Evolutionary conservation across 1,140 invertebrate genomes (phyloP), one percentile per base, ranked within the genome.

Genomic region (Scaptodrosophila lebanonensis): DNA sequence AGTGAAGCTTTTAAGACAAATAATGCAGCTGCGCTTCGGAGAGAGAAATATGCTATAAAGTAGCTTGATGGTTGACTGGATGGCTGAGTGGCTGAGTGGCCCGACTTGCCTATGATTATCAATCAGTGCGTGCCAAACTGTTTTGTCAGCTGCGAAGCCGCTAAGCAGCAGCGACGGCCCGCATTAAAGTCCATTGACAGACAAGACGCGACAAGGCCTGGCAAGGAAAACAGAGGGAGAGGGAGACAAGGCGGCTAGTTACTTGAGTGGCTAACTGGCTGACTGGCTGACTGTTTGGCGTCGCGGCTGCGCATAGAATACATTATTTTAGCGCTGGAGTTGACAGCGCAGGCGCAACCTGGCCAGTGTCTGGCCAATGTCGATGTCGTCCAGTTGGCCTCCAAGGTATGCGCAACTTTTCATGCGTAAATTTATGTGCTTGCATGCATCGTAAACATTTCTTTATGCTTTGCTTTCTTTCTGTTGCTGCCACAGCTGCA

Each of bases 401-500:
- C 65, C 66, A 66, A 50, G 72, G 64, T 60, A 79, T 68, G 72
- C 33, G 48, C 48, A 65, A 64, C 73, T 73, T 77, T 77, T 77
- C 73, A 73, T 77, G 73, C 73, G 73, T 77, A 79, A 77, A 77
- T 77, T 79, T 79, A 77, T 77, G 65, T 77, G 73, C 64, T 73
- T 77, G 68, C 47, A 72, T 59, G 67, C 68, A 54, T 77, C 73
- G 73, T 79, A 77, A 77, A 77, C 73, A 79, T 71, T 76, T 71
- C 72, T 76, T 62, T 73, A 60, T 53, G 51, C 52, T 44, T 54
- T 64, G 73, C 72, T 79, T 79, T 72, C 72, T 77, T 67, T 72
- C 48, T 40, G 25, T 45, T 42, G 25, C 29, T 32, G 65, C 73
- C 73, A 73, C 73, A 77, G 73, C 73, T 77, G 73, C 73, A 79